Evolutionary conservation across 2,797 vertebrate species (phyloP).

Genomic region (Emys orbicularis): DNA sequence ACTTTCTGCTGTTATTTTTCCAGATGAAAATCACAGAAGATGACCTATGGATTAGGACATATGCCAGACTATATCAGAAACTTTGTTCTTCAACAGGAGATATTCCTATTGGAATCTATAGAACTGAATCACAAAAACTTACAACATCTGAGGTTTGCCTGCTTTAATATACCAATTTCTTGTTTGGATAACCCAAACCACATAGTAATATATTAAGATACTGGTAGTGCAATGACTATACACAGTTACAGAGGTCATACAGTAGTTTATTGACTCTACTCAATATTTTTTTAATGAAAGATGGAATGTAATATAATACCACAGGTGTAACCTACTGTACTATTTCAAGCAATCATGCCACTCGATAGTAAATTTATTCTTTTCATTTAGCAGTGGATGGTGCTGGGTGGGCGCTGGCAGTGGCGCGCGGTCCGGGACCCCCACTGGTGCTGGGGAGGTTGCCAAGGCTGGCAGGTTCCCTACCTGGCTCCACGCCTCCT

Average conservation of each 20-base stretch:
- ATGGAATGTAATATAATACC: background rate
- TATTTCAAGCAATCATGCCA: background rate
- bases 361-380: background rate
- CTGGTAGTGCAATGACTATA: background rate
- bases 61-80: conserved; percentile 89
- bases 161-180: background rate
- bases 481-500: too few species aligned
- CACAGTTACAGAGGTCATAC: background rate
- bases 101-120: conserved; percentile 89
- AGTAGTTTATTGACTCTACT: background rate
- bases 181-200: background rate
- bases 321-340: background rate
- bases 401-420: too few species aligned
- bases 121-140: conserved; percentile 86
- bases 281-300: background rate
- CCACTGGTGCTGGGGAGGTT: too few species aligned
- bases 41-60: conserved; percentile 89
- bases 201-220: background rate
- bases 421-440: too few species aligned
- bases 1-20: conserved; percentile 46
- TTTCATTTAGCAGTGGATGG: background rate
- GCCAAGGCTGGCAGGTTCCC: too few species aligned
- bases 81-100: conserved; percentile 88
- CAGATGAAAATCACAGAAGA: conserved; percentile 90
- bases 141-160: conserved; percentile 84